Evolutionary conservation across 2,888 invertebrate genomes (phyloP).

Genomic region (Chrysolina oricalcia): DNA sequence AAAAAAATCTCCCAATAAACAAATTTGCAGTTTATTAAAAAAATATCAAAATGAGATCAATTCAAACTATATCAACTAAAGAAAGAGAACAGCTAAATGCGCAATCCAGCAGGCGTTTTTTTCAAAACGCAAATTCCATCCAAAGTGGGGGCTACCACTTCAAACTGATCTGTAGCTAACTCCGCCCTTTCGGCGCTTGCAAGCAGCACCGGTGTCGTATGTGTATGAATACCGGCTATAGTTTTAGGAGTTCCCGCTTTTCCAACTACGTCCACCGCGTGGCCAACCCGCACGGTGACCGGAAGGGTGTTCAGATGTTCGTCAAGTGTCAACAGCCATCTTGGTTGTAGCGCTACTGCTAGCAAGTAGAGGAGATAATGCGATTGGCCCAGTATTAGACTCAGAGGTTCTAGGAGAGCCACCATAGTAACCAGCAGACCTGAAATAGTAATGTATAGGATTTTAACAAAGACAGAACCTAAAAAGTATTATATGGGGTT

Average conservation of each 20-base stretch:
- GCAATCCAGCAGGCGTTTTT: conserved; percentile 72
- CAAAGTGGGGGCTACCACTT: conserved; percentile 93
- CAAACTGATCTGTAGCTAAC: conserved; percentile 96
- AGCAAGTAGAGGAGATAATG: conserved; percentile 96
- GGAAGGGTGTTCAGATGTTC: conserved; percentile 93
- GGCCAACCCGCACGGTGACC: conserved; percentile 92
- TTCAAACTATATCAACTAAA: background rate
- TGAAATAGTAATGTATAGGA: conserved; percentile 44
- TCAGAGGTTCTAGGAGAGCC: conserved; percentile 65
- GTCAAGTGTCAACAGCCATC: conserved; percentile 97
- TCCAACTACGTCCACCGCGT: conserved; percentile 98
- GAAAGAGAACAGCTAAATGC: background rate
- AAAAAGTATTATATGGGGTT: too few relatives aligned
- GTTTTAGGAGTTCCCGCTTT: conserved; percentile 99
- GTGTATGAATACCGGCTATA: conserved; percentile 99
- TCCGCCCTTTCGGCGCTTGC: conserved; percentile 98
- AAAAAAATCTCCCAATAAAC: too few relatives aligned
- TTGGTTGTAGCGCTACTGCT: conserved; percentile 97
- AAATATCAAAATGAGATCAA: background rate
- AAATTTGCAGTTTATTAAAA: background rate
- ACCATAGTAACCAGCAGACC: conserved; percentile 66
- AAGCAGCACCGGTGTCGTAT: conserved; percentile 97
- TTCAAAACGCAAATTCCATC: conserved; percentile 98
- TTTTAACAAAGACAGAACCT: too few relatives aligned
- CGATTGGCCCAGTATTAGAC: conserved; percentile 86